Conservation (phyloP, 2,113 vertebrate species). For the Prietella phreatophila region DNA sequence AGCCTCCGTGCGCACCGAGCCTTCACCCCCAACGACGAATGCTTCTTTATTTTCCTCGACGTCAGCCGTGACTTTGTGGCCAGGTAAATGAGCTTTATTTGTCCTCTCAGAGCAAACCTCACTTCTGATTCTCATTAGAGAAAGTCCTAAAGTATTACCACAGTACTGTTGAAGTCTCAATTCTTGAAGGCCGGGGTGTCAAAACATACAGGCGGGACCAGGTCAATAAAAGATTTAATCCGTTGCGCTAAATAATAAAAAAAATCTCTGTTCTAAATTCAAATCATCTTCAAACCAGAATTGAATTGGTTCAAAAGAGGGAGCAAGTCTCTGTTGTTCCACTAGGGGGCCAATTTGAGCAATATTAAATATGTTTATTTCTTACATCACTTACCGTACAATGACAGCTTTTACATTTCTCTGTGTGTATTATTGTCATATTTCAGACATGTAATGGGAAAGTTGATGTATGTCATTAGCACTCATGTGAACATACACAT, state of each 20-base stretch:
- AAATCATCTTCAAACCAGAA: background rate
- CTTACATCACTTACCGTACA: background rate
- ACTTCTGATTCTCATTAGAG: background rate
- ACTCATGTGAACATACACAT: background rate
- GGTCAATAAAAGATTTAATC: background rate
- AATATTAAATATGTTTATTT: background rate
- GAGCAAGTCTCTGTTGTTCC: background rate
- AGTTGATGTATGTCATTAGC: background rate
- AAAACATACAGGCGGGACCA: background rate
- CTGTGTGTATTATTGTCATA: background rate
- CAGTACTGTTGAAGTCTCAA: background rate
- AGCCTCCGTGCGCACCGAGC: conserved; percentile 87
- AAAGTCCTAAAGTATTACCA: background rate
- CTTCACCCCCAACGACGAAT: conserved; percentile 93
- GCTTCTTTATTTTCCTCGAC: conserved; percentile 95
- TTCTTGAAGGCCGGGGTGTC: background rate
- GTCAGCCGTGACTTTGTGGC: conserved; percentile 97
- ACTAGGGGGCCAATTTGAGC: background rate
- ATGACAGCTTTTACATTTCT: background rate
- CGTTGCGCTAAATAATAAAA: background rate
- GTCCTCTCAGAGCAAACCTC: background rate
- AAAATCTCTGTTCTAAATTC: background rate
- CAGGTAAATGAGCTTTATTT: conserved; percentile 71
- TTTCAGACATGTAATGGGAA: background rate
- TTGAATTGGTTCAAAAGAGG: background rate